These are phyloP conservation scores for Proisotoma minuta DNA, from an alignment of 2,888 invertebrate genomes.

Conservation along the genomic window DNA sequence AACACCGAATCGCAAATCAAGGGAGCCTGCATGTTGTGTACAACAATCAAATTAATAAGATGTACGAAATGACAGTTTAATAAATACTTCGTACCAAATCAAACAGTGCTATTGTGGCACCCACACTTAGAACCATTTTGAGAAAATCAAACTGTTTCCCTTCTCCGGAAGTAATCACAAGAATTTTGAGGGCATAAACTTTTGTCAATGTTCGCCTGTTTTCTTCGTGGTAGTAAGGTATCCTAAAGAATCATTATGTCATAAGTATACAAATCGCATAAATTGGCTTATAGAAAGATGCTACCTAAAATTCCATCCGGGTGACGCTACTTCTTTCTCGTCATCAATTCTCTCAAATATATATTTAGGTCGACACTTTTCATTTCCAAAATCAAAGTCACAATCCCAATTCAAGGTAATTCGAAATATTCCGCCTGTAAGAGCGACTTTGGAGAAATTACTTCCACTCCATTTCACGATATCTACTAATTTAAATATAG, in stretches of 20 bases:
- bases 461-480: conserved; percentile 49
- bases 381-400: conserved; percentile 44
- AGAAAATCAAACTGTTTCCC: conserved; percentile 54
- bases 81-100: conserved; percentile 52
- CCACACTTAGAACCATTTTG: conserved; percentile 53
- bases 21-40: conserved; percentile 54
- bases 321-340: conserved; percentile 49
- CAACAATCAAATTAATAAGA: conserved; percentile 26
- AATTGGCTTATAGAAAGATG: background rate
- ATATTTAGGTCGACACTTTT: conserved; percentile 53
- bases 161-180: conserved; percentile 52
- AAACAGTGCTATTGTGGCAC: conserved; percentile 55
- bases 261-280: background rate
- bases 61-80: no score
- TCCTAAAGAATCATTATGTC: conserved; percentile 31
- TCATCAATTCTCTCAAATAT: conserved; percentile 54
- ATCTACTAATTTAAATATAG: conserved; percentile 52
- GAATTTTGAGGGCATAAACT: conserved; percentile 54
- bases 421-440: conserved; percentile 36
- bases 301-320: conserved; percentile 52
- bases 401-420: conserved; percentile 31
- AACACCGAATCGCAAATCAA: conserved; percentile 53
- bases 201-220: conserved; percentile 51
- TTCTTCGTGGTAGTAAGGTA: conserved; percentile 51
- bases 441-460: conserved; percentile 48